Evolutionary conservation across 2,113 vertebrate species (phyloP).

Genomic region (Reinhardtius hippoglossoides): DNA sequence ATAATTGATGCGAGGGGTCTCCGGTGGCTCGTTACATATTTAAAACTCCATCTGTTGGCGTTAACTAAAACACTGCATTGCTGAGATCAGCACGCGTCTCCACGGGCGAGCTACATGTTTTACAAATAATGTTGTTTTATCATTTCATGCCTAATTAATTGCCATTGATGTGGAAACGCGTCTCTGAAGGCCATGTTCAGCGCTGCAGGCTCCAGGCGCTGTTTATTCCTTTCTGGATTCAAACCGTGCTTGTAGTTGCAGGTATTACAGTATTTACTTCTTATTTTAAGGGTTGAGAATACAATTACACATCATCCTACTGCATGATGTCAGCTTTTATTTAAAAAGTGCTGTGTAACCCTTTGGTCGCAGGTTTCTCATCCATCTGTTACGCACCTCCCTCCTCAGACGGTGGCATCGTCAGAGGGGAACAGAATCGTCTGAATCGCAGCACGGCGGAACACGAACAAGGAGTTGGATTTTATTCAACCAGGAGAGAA

Average conservation of each 20-base stretch:
- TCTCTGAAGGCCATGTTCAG: neutral
- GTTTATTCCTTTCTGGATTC: neutral
- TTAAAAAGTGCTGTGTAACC: neutral
- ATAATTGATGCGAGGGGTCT: constrained; percentile 33
- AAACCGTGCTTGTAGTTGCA: neutral
- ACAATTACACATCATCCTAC: neutral
- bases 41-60: constrained; percentile 50
- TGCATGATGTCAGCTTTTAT: neutral
- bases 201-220: neutral
- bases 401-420: too few species aligned
- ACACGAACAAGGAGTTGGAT: too few species aligned
- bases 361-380: too few species aligned
- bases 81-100: constrained; percentile 29
- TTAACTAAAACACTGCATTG: constrained; percentile 11
- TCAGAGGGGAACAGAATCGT: too few species aligned
- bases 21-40: constrained; percentile 39
- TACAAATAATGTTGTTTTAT: constrained; percentile 42
- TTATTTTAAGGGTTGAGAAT: neutral
- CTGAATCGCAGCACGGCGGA: too few species aligned
- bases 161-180: constrained; percentile 18
- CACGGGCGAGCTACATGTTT: constrained; percentile 18
- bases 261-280: neutral
- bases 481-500: too few species aligned
- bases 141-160: constrained; percentile 32
- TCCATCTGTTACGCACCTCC: too few species aligned